Evolutionary conservation across 2,797 vertebrate genomes (phyloP).

Genomic region (Neosilurus mollespiculum): DNA sequence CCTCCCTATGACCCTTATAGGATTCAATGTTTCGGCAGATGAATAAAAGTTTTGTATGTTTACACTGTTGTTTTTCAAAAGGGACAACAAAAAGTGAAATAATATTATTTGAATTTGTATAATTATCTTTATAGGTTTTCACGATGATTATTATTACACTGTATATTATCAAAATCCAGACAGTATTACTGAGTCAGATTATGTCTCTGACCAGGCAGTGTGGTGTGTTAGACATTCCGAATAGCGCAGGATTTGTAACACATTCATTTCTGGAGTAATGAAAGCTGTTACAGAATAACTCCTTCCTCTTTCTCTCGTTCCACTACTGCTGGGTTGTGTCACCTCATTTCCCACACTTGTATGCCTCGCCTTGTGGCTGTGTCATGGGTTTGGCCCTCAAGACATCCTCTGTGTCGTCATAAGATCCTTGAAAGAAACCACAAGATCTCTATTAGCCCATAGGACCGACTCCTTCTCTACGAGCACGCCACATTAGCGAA

Average conservation of each 20-base stretch:
- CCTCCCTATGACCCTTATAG: too few species aligned
- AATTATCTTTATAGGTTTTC: too few species aligned
- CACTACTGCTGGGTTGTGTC: background rate
- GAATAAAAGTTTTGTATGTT: too few species aligned
- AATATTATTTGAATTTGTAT: too few species aligned
- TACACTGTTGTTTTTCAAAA: too few species aligned
- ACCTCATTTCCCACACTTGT: background rate
- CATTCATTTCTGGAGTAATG: background rate
- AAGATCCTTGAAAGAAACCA: constrained; percentile 65
- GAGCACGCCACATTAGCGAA: constrained; percentile 40
- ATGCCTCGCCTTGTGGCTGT: constrained; percentile 31
- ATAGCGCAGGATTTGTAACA: background rate
- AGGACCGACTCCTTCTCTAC: constrained; percentile 52
- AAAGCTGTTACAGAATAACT: background rate
- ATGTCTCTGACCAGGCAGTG: background rate
- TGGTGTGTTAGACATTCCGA: background rate
- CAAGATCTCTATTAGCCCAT: constrained; percentile 68
- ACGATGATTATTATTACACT: background rate
- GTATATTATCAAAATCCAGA: background rate
- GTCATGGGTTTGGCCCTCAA: constrained; percentile 64
- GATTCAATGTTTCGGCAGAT: too few species aligned
- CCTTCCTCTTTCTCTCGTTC: background rate
- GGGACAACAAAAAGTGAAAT: too few species aligned
- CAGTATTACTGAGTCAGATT: background rate
- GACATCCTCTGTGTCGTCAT: constrained; percentile 59